A percentile compares a stretch with the other conserved stretches of the same genome.
Conservation (phyloP, 1,140 invertebrate genomes). For the Heliconius hewitsoni region DNA sequence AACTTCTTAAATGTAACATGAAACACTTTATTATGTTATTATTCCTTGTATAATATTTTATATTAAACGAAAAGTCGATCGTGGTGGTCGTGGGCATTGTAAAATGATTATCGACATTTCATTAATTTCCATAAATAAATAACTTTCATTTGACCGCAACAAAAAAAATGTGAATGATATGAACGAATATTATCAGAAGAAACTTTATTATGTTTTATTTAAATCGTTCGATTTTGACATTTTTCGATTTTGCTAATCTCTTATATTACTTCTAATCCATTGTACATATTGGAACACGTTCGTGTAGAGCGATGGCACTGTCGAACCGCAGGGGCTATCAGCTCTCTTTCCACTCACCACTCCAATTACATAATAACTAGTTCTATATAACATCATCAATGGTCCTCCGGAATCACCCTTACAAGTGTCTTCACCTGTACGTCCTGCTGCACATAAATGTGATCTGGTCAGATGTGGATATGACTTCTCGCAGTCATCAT, state of each 20-base stretch:
- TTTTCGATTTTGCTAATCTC: slow-evolving; percentile 35
- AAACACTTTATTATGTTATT: background rate
- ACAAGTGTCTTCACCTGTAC: slow-evolving; percentile 67
- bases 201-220: background rate
- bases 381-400: slow-evolving; percentile 64
- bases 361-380: slow-evolving; percentile 61
- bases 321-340: slow-evolving; percentile 63
- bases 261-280: slow-evolving; percentile 62
- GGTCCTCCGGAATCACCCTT: slow-evolving; percentile 73
- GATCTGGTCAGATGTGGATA: slow-evolving; percentile 52
- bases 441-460: slow-evolving; percentile 65
- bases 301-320: slow-evolving; percentile 68
- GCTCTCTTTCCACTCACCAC: slow-evolving; percentile 70
- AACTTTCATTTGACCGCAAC: background rate
- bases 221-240: background rate
- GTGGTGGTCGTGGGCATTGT: no score
- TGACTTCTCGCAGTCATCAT: slow-evolving; percentile 51
- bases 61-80: no score
- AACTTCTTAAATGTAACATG: background rate
- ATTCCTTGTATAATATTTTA: no score
- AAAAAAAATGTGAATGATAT: background rate
- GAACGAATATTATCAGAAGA: background rate
- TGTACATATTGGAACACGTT: slow-evolving; percentile 67
- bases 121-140: background rate
- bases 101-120: no score